phyloP scores from a whole-genome alignment of 2,888 invertebrate species.

The Andrena chrysosceles region DNA sequence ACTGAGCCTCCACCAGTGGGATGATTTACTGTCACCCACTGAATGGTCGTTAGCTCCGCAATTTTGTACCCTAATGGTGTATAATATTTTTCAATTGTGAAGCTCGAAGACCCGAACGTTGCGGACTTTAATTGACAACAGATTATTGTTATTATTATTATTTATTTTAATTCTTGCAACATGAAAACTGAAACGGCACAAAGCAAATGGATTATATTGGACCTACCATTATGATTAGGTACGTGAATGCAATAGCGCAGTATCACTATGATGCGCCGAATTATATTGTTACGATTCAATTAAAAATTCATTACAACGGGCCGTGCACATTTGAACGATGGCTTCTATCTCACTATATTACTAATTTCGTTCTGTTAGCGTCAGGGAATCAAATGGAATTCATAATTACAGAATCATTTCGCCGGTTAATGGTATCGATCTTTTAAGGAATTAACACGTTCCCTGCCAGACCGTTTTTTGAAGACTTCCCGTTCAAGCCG shows the following conservation, averaged over 20 bases:
- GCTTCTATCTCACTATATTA: not conserved
- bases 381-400: constrained; percentile 29
- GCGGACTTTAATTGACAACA: constrained; percentile 10
- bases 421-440: constrained; percentile 11
- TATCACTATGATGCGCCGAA: not conserved
- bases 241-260: constrained; percentile 3
- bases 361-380: constrained; percentile 4
- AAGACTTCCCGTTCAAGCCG: too few species aligned
- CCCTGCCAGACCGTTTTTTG: too few species aligned
- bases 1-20: constrained; percentile 13
- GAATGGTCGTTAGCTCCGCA: constrained; percentile 27
- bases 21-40: constrained; percentile 40
- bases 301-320: constrained; percentile 34
- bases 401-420: constrained; percentile 13
- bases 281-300: constrained; percentile 43
- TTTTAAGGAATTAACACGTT: constrained; percentile 12
- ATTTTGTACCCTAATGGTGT: constrained; percentile 16
- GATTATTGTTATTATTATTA: not conserved
- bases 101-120: not conserved
- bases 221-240: constrained; percentile 9
- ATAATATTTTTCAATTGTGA: constrained; percentile 9
- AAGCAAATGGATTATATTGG: constrained; percentile 34
- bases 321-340: constrained; percentile 10
- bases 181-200: not conserved
- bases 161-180: constrained; percentile 6